Evolutionary conservation across 2,888 invertebrate species (phyloP).

Genomic region (Ophioninae sp.): DNA sequence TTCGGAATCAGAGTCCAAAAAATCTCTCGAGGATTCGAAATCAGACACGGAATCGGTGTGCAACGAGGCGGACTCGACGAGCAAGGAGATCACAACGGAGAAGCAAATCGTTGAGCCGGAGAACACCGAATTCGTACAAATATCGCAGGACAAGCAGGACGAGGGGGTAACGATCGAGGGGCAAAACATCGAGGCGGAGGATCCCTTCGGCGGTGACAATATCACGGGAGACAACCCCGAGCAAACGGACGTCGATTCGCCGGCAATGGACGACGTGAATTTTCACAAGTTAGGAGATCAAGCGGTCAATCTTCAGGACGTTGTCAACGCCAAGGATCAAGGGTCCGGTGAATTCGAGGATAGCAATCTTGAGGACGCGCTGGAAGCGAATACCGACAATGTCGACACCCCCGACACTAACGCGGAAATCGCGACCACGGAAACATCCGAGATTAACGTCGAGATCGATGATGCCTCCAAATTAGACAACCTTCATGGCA

Average conservation of each 20-base stretch:
- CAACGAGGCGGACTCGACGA: constrained; percentile 68
- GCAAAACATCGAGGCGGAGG: constrained; percentile 77
- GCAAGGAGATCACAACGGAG: constrained; percentile 68
- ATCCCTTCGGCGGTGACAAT: constrained; percentile 78
- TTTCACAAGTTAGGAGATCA: constrained; percentile 83
- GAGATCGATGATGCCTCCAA: constrained; percentile 29
- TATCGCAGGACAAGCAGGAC: constrained; percentile 76
- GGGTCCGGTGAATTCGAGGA: constrained; percentile 37
- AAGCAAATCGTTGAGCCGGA: constrained; percentile 71
- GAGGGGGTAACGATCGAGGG: constrained; percentile 74
- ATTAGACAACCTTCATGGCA: background rate
- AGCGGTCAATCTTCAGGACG: constrained; percentile 77
- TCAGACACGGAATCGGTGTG: constrained; percentile 72
- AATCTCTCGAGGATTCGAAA: constrained; percentile 62
- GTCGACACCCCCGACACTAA: constrained; percentile 46
- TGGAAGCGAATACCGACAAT: constrained; percentile 53
- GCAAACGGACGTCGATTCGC: constrained; percentile 70
- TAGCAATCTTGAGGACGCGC: constrained; percentile 44
- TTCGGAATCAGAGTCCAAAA: constrained; percentile 5
- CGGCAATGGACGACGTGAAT: constrained; percentile 80
- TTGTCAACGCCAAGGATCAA: constrained; percentile 69
- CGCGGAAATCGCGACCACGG: constrained; percentile 37
- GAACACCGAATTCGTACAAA: constrained; percentile 79
- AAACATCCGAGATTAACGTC: constrained; percentile 37
- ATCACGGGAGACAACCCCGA: constrained; percentile 72